Evolutionary conservation across 2,797 vertebrate genomes (phyloP).

Genomic region (Muraenolepis orangiensis): DNA sequence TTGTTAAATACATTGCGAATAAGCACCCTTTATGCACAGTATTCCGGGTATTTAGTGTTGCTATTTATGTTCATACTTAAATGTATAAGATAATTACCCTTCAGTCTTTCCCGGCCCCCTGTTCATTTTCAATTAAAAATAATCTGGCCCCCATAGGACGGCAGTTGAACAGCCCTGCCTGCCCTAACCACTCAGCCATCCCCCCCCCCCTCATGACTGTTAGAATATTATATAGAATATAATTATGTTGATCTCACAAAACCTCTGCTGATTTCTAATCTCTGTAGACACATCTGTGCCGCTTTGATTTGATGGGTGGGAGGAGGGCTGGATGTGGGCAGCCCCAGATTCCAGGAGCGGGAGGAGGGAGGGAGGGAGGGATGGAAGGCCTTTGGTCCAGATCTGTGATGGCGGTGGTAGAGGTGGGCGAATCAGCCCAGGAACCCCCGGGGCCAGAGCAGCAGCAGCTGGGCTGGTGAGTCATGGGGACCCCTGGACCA

Average conservation of each 20-base stretch:
- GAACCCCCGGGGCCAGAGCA: constrained; percentile 66
- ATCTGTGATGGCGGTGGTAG: constrained; percentile 46
- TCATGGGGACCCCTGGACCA: constrained; percentile 23
- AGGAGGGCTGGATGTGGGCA: neutral
- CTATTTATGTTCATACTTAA: too few relatives aligned
- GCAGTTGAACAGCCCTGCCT: too few relatives aligned
- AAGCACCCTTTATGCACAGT: too few relatives aligned
- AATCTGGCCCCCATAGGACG: too few relatives aligned
- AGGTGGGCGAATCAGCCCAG: constrained; percentile 58
- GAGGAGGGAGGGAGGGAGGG: too few relatives aligned
- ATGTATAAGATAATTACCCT: too few relatives aligned
- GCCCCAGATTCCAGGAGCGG: constrained; percentile 29
- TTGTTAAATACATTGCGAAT: too few relatives aligned
- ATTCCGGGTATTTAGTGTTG: too few relatives aligned
- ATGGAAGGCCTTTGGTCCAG: constrained; percentile 16
- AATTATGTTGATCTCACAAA: constrained; percentile 21
- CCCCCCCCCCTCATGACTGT: neutral
- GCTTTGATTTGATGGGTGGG: constrained; percentile 19
- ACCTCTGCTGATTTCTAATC: constrained; percentile 48
- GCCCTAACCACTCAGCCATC: neutral
- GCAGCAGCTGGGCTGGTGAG: constrained; percentile 69
- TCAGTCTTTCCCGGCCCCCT: too few relatives aligned
- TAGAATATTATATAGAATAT: too few relatives aligned
- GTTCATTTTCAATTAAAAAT: too few relatives aligned
- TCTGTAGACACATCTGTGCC: constrained; percentile 50